Evolutionary conservation across 2,113 vertebrate species (phyloP), one percentile per base, ranked within the genome.

Genomic region (Microcebus lehilahytsara): DNA sequence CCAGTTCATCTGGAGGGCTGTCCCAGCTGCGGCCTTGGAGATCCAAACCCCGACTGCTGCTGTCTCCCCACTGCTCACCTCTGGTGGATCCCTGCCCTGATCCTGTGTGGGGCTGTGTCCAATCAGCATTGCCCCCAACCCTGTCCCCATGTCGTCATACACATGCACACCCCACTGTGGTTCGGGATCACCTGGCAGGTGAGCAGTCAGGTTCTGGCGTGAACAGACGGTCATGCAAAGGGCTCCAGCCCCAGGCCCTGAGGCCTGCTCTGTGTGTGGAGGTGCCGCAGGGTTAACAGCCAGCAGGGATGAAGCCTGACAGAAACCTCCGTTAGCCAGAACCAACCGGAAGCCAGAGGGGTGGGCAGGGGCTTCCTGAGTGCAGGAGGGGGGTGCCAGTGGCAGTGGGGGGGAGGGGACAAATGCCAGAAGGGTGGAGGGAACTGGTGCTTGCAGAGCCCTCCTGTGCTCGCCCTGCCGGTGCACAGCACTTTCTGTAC

Each of bases 61-160:
- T 60, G 51, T 80, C 40, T 53, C 30, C 74, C 4, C 53, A 13
- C 42, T 74, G 64, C 64, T 56, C 67, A 42, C n/a, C 27, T 22
- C 53, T 72, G 20, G 27, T 23, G 56, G 13, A 56, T 23, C 51
- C 19, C 32, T 1, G 5, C 22, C 16, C 17, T 25, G 42, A 40
- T 25, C 8, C 27, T 78, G 62, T 10, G 37, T 1, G 9, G 49
- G 30, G 30, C 49, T 58, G 5, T 51, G 40, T 78, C 80, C 12
- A 30, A 8, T 34, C 49, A 46, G 25, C 32, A 51, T 8, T 30
- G 58, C 20, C 62, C 13, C 12, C 25, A 22, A 46, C 27, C 27
- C 40, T 11, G 16, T 23, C 11, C 49, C 23, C 32, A 3, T 11
- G 27, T 34, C 3, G 32, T 2, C 3, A 37, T 4, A 16, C 5